Conservation (phyloP, 1,140 invertebrate species). For the Drosophila ficusphila region DNA sequence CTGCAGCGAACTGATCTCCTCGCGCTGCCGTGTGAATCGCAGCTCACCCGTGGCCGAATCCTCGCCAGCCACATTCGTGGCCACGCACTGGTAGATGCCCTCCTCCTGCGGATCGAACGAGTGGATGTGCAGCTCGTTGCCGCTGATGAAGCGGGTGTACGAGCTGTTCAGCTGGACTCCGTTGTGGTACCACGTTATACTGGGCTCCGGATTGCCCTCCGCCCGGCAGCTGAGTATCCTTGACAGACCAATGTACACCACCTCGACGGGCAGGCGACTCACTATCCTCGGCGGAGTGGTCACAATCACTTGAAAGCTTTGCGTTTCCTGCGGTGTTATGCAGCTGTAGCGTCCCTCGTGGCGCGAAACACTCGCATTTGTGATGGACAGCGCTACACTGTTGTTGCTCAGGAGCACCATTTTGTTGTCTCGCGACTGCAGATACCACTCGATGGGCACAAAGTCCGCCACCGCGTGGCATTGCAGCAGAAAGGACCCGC, state of each 20-base stretch:
- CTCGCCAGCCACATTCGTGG: constrained; percentile 77
- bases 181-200: constrained; percentile 79
- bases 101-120: constrained; percentile 80
- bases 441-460: constrained; percentile 73
- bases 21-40: constrained; percentile 60
- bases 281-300: constrained; percentile 70
- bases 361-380: constrained; percentile 38
- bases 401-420: constrained; percentile 64
- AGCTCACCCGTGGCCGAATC: constrained; percentile 68
- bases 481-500: constrained; percentile 55
- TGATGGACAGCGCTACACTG: constrained; percentile 61
- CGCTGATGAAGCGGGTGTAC: constrained; percentile 75
- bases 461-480: constrained; percentile 64
- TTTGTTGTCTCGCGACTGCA: constrained; percentile 44
- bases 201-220: constrained; percentile 72
- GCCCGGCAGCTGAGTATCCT: constrained; percentile 65
- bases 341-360: constrained; percentile 76
- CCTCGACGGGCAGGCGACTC: constrained; percentile 54
- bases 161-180: constrained; percentile 69
- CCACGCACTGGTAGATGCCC: constrained; percentile 83
- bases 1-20: constrained; percentile 63
- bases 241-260: constrained; percentile 61
- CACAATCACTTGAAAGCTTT: constrained; percentile 74
- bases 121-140: constrained; percentile 70
- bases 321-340: constrained; percentile 54